Evolutionary conservation across 2,888 invertebrate genomes (phyloP).

Genomic region (Podabrus alpinus): DNA sequence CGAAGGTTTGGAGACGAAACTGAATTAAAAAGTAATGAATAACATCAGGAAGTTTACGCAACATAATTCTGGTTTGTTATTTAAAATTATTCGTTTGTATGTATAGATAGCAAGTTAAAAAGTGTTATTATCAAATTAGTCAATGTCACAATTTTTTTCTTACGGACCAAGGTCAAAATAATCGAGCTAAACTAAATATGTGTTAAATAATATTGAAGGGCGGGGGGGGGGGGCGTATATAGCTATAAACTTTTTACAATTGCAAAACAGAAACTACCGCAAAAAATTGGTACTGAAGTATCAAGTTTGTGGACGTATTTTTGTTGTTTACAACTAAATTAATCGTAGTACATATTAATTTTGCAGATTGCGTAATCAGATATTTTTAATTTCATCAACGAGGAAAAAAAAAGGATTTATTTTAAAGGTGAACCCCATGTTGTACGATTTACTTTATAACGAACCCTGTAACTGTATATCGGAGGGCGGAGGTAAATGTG

Average conservation of each 20-base stretch:
- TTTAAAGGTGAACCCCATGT: background rate
- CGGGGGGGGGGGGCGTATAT: too few relatives aligned
- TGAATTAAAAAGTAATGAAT: too few relatives aligned
- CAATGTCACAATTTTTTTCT: background rate
- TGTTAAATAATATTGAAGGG: background rate
- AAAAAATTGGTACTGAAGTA: background rate
- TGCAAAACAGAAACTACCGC: background rate
- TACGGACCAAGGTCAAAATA: background rate
- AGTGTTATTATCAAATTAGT: slow-evolving; percentile 3
- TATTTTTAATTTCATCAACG: background rate
- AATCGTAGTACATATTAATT: background rate
- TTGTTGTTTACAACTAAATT: background rate
- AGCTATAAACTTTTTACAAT: background rate
- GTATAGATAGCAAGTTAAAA: background rate
- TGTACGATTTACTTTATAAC: background rate
- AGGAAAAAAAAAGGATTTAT: too few relatives aligned
- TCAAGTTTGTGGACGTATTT: background rate
- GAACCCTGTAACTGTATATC: background rate
- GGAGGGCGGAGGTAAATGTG: too few relatives aligned
- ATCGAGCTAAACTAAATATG: background rate
- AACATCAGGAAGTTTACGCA: background rate
- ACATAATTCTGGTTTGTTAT: background rate
- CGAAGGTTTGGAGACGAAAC: too few relatives aligned
- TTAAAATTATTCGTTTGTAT: background rate
- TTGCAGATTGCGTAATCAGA: background rate